These are phyloP conservation scores for Steinernema carpocapsae DNA, from an alignment of 2,888 invertebrate genomes.

Conservation along the genomic window DNA sequence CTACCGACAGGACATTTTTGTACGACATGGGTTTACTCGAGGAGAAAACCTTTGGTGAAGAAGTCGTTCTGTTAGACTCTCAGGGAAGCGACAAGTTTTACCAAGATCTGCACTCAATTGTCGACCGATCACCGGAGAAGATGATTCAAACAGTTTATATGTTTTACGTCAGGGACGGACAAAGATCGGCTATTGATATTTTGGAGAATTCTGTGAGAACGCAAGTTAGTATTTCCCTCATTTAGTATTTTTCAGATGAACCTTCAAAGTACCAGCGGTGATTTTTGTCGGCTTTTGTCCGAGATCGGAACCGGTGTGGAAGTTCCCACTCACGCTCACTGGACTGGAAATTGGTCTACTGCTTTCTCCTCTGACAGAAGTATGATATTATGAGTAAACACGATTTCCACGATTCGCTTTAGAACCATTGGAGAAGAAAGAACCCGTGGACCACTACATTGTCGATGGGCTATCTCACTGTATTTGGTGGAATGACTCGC, in stretches of 20 bases:
- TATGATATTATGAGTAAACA: slow-evolving; percentile 33
- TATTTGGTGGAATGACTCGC: slow-evolving; percentile 58
- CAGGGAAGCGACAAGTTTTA: slow-evolving; percentile 76
- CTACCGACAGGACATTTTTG: slow-evolving; percentile 89
- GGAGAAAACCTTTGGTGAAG: slow-evolving; percentile 73
- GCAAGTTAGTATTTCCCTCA: too few species aligned
- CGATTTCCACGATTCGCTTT: slow-evolving; percentile 34
- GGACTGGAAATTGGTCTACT: slow-evolving; percentile 88
- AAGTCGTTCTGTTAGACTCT: slow-evolving; percentile 75
- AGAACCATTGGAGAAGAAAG: slow-evolving; percentile 49
- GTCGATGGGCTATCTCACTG: slow-evolving; percentile 63
- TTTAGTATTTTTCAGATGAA: slow-evolving; percentile 72
- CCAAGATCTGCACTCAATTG: slow-evolving; percentile 81
- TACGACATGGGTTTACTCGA: slow-evolving; percentile 91
- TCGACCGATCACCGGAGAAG: slow-evolving; percentile 75
- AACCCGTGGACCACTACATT: slow-evolving; percentile 58
- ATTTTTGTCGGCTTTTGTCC: slow-evolving; percentile 75
- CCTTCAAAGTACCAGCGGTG: slow-evolving; percentile 70
- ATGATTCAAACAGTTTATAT: slow-evolving; percentile 90
- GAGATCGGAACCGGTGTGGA: slow-evolving; percentile 88
- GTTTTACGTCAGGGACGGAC: slow-evolving; percentile 88
- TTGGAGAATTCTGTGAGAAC: slow-evolving; percentile 78
- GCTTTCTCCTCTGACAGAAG: slow-evolving; percentile 72
- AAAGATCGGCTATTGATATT: slow-evolving; percentile 80
- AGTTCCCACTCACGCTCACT: slow-evolving; percentile 85